Evolutionary conservation across 53 echinoderm and acorn worm genomes (phyloP).

Genomic region (Pentamera pediparva): DNA sequence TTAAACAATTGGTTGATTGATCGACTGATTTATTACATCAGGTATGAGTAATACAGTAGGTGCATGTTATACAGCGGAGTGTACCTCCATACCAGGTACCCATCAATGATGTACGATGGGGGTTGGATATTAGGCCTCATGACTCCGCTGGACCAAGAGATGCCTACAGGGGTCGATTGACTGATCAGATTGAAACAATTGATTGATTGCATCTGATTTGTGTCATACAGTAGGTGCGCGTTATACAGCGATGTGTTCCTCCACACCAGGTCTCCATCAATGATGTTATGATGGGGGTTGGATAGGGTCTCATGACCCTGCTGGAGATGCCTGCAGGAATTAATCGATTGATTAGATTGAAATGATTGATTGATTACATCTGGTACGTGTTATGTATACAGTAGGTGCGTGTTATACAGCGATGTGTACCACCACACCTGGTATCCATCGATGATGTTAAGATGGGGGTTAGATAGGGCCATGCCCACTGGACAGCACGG

Average conservation of each 20-base stretch:
- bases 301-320: slow-evolving; percentile 49
- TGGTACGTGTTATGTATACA: too few species aligned
- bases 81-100: slow-evolving; percentile 78
- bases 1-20: not conserved
- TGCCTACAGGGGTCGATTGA: slow-evolving; percentile 40
- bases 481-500: too few species aligned
- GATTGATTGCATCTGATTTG: not conserved
- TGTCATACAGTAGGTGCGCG: too few species aligned
- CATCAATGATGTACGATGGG: slow-evolving; percentile 92
- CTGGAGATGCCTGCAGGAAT: slow-evolving; percentile 41
- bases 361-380: too few species aligned
- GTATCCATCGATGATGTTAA: too few species aligned
- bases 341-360: too few species aligned
- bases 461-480: too few species aligned
- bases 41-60: too few species aligned
- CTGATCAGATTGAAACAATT: not conserved
- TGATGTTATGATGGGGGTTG: slow-evolving; percentile 86
- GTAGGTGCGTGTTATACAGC: too few species aligned
- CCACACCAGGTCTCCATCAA: slow-evolving; percentile 89
- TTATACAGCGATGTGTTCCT: slow-evolving; percentile 78
- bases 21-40: not conserved
- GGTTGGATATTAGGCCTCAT: slow-evolving; percentile 62
- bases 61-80: slow-evolving; percentile 72
- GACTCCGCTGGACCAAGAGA: slow-evolving; percentile 45
- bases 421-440: too few species aligned